Base-by-base conservation (phyloP, 2,888 invertebrate species). In the Drosophila helvetica region DNA sequence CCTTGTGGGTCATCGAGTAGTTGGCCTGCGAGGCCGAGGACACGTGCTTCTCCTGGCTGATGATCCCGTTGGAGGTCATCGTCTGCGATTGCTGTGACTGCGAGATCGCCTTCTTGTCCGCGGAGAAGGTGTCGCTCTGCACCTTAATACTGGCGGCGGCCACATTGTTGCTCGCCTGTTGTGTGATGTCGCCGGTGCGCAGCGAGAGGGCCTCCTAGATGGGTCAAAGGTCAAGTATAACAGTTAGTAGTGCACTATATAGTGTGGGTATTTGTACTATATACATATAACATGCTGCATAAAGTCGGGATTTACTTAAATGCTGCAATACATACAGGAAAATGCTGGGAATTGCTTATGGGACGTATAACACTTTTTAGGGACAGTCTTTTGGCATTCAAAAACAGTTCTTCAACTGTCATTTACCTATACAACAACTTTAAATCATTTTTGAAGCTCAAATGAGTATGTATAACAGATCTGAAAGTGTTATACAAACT, bases 131-230 rank as follows among this genome's bases (percentile, higher is more conserved):
- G 88, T 96, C 97, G 55, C 97, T 96, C 79, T 96, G 96, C 62
- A 98, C 93, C 92, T 96, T 96, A 93, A 97, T 96, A 90, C 96
- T 96, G 47, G 96, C 94, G 51, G 96, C 96, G 63, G 96, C 95
- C 93, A 97, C 95, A 91, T 96, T 96, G 91, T 96, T 96, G 80
- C 95, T 96, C 91, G 97, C 96, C 91, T 97, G 96, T 77, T 97
- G 96, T 59, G 96, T 95, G 59, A 97, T 93, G 91, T 97, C 97
- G 62, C 96, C 96, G 60, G 96, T 94, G 92, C 96, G 96, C 78
- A 98, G 92, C 58, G 96, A 96, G 88, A 96, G 94, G 85, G 96
- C 96, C 93, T 97, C 96, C 97, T 97, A 93, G 1, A 93, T 48
- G 5, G 9, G 7, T 9, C 2, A 54, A 59, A 19, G 38, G 38